Conservation (phyloP, 2,888 invertebrate species). For the Amblyjoppa proteus region DNA sequence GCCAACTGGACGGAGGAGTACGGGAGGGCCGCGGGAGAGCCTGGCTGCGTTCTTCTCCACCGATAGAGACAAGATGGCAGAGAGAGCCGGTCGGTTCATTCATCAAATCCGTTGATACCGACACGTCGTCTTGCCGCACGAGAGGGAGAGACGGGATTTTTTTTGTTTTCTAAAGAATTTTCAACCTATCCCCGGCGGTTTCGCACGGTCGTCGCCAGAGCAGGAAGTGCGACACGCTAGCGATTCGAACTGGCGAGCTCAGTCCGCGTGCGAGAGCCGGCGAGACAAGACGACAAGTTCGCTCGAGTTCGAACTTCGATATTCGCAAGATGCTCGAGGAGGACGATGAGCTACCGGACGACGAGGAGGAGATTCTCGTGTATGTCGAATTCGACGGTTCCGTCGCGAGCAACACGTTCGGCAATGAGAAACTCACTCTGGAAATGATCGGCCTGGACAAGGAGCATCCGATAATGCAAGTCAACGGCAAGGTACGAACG, state of each 20-base stretch:
- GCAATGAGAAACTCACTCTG: conserved; percentile 86
- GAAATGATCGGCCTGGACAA: conserved; percentile 88
- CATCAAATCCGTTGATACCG: background rate
- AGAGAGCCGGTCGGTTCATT: conserved; percentile 12
- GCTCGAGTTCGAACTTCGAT: background rate
- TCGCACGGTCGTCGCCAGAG: background rate
- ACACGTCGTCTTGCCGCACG: background rate
- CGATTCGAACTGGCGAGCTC: conserved; percentile 5
- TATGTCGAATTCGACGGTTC: conserved; percentile 88
- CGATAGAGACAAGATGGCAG: conserved; percentile 51
- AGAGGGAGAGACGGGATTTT: background rate
- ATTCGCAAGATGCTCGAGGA: conserved; percentile 58
- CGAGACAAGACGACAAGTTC: background rate
- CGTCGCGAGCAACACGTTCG: conserved; percentile 84
- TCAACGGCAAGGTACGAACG: conserved; percentile 89
- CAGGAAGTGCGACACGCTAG: background rate
- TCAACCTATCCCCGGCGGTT: background rate
- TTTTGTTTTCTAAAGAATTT: background rate
- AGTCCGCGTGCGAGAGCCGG: conserved; percentile 39
- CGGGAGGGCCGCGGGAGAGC: conserved; percentile 3
- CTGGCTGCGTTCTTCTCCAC: conserved; percentile 26
- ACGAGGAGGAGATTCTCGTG: conserved; percentile 87
- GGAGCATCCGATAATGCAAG: conserved; percentile 88
- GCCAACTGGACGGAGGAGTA: conserved; percentile 7
- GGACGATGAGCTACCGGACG: conserved; percentile 81